phyloP scores from a whole-genome alignment of 2,113 vertebrate genomes.

The Zosterops pallidus region DNA sequence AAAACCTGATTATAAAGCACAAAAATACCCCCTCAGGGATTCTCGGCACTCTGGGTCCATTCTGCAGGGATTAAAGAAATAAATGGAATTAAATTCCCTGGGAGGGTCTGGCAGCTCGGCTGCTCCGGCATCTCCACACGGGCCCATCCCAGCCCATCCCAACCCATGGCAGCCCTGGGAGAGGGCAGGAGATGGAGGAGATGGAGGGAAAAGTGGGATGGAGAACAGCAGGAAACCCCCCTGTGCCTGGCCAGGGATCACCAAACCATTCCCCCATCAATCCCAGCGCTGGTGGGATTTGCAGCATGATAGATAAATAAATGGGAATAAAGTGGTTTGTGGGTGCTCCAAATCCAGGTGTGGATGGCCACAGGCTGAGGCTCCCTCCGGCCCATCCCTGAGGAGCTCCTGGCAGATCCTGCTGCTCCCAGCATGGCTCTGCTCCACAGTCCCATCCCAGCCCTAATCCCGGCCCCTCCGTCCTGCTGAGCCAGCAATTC shows the following conservation, averaged over 20 bases:
- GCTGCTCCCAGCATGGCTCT: background rate
- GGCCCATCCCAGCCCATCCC: too few relatives aligned
- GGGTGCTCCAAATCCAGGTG: background rate
- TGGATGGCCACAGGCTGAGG: background rate
- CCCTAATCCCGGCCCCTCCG: background rate
- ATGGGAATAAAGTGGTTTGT: background rate
- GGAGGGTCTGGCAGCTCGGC: background rate
- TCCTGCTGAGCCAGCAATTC: background rate
- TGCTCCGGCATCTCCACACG: background rate
- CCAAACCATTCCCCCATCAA: too few relatives aligned
- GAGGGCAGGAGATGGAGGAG: background rate
- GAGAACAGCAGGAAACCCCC: background rate
- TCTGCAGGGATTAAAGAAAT: background rate
- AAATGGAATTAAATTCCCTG: background rate
- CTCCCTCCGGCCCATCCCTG: background rate
- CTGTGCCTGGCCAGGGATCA: background rate
- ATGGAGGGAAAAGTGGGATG: accelerated
- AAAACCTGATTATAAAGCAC: background rate
- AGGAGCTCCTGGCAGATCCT: background rate
- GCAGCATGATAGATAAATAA: background rate
- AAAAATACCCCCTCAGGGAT: background rate
- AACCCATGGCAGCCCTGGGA: background rate
- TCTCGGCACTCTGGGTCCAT: accelerated
- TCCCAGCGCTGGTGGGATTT: background rate
- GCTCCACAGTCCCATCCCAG: background rate